phyloP scores from a whole-genome alignment of 2,797 vertebrate genomes.

The Muscicapa comitata region DNA sequence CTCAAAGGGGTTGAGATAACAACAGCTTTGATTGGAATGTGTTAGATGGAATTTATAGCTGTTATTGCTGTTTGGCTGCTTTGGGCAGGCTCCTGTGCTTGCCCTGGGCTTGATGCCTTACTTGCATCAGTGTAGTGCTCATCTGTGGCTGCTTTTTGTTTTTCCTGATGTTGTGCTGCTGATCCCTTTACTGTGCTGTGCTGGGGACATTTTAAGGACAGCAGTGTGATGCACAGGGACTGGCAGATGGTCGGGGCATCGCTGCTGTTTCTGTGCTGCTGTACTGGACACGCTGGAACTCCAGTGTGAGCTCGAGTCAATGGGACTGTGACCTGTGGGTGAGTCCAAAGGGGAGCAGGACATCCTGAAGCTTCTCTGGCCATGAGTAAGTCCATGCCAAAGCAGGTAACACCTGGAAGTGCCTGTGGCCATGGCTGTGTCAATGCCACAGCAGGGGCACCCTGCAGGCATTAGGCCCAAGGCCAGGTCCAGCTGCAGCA shows the following conservation, averaged over 20 bases:
- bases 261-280: not conserved
- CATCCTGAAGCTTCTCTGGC: not conserved
- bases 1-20: not conserved
- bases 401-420: not conserved
- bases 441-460: too few species aligned
- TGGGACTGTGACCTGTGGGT: not conserved
- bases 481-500: rapidly evolving
- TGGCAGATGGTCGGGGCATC: rapidly evolving
- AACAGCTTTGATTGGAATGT: not conserved
- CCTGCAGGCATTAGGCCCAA: not conserved
- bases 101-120: not conserved
- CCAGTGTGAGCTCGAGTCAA: rapidly evolving
- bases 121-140: not conserved
- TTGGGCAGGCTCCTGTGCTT: not conserved
- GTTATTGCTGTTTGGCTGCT: not conserved
- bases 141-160: not conserved
- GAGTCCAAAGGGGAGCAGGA: rapidly evolving
- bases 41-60: not conserved
- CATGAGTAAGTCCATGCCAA: not conserved
- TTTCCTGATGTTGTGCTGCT: not conserved
- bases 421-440: rapidly evolving
- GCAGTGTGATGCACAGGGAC: not conserved
- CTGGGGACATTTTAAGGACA: not conserved
- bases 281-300: rapidly evolving
- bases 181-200: not conserved